Percentiles rank a stretch among this genome's conserved stretches.
Conservation (phyloP, 92 coral and sea anemone genomes). For the Umimayanthus chanpuru region DNA sequence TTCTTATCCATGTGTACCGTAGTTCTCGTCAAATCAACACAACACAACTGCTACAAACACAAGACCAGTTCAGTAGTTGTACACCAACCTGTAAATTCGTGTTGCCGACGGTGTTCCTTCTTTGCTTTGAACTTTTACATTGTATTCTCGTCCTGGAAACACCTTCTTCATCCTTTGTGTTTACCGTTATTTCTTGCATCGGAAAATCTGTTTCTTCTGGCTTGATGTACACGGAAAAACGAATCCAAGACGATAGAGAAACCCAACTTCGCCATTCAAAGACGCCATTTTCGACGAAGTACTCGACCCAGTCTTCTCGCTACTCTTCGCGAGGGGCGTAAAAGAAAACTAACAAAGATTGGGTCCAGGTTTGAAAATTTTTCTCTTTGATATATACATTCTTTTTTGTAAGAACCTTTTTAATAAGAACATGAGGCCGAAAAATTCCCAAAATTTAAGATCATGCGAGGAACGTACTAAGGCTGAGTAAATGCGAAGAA, state of each 20-base stretch:
- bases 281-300: slow-evolving; percentile 39
- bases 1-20: neutral
- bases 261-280: slow-evolving; percentile 47
- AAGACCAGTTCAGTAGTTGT: neutral
- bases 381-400: too few species aligned
- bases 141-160: slow-evolving; percentile 81
- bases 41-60: neutral
- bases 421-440: too few species aligned
- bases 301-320: slow-evolving; percentile 22
- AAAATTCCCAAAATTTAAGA: too few species aligned
- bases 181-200: slow-evolving; percentile 46
- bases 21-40: slow-evolving; percentile 3
- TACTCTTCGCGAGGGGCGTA: neutral
- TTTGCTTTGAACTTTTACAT: slow-evolving; percentile 77
- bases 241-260: slow-evolving; percentile 42
- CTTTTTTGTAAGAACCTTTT: too few species aligned
- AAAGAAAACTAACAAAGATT: neutral
- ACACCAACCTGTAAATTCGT: slow-evolving; percentile 84
- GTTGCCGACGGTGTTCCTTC: slow-evolving; percentile 70
- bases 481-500: too few species aligned
- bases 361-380: neutral
- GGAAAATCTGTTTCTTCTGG: slow-evolving; percentile 26
- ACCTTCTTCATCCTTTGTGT: slow-evolving; percentile 83
- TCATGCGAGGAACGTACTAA: too few species aligned
- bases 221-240: slow-evolving; percentile 37